Conservation (phyloP, 2,113 vertebrate genomes). For the Onychorhynchus coronatus region DNA sequence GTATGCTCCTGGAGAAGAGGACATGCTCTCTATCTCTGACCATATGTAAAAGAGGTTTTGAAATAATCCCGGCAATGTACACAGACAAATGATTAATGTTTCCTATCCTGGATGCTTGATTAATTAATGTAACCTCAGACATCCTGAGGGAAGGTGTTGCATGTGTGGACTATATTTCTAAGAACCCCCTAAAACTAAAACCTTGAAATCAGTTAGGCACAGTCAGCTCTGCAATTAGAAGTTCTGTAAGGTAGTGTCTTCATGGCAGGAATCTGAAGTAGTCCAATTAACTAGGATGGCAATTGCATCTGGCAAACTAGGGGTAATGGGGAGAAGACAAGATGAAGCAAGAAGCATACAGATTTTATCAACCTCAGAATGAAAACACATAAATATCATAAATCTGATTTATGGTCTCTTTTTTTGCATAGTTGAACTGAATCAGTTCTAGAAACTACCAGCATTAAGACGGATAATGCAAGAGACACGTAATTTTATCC, state of each 20-base stretch:
- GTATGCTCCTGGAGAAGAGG: not conserved
- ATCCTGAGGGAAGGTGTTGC: conserved; percentile 9
- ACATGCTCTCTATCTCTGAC: not conserved
- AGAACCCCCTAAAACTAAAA: not conserved
- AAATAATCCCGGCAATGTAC: conserved; percentile 4
- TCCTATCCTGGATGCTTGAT: conserved; percentile 13
- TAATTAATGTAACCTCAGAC: conserved; percentile 21
- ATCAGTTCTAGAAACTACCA: not conserved
- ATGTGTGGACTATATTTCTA: not conserved
- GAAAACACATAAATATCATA: not conserved
- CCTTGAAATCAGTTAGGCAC: not conserved
- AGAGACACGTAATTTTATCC: not conserved
- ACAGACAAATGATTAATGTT: conserved; percentile 34
- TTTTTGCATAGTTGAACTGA: not conserved
- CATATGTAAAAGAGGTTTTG: conserved; percentile 21
- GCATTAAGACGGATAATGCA: not conserved
- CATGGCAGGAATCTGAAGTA: not conserved
- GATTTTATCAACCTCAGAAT: not conserved
- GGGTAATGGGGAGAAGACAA: not conserved
- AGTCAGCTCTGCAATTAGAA: not conserved
- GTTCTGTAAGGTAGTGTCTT: not conserved
- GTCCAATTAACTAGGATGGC: not conserved
- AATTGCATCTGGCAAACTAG: not conserved
- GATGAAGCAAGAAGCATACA: not conserved
- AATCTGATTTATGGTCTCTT: not conserved